A percentile compares a stretch with the other conserved stretches of the same genome.
Conservation (phyloP, 2,113 vertebrate genomes). For the Lamprotornis superbus region DNA sequence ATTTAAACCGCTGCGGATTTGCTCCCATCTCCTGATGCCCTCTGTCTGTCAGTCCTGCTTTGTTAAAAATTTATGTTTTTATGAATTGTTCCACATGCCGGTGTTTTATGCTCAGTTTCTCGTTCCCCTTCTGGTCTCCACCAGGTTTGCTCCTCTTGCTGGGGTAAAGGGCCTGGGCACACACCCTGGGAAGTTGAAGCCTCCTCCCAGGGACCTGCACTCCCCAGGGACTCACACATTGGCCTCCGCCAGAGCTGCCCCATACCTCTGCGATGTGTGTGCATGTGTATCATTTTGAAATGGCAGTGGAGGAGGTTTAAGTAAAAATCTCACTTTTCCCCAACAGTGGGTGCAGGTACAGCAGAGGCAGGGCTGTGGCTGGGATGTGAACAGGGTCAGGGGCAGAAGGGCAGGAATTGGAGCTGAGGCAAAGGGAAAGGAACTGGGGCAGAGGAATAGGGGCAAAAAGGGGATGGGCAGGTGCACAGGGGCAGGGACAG, state of each 20-base stretch:
- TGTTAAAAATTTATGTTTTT: conserved; percentile 15
- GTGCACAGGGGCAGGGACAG: background rate
- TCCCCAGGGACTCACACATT: background rate
- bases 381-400: too few relatives aligned
- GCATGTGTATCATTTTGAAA: background rate
- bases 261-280: accelerated
- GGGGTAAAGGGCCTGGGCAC: background rate
- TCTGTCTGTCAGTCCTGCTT: conserved; percentile 1
- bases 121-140: background rate
- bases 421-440: background rate
- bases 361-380: background rate
- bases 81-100: background rate
- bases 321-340: background rate
- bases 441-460: too few relatives aligned
- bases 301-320: background rate
- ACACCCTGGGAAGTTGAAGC: accelerated
- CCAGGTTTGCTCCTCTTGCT: background rate
- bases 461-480: background rate
- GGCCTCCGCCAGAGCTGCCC: background rate
- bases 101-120: background rate
- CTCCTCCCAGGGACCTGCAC: background rate
- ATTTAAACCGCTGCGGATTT: conserved; percentile 24
- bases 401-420: background rate
- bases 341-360: background rate
- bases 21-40: background rate